Percentiles rank a stretch among this genome's conserved stretches.
Evolutionary conservation across 2,888 invertebrate genomes (phyloP).

Genomic region (Pyrrhosoma nymphula): DNA sequence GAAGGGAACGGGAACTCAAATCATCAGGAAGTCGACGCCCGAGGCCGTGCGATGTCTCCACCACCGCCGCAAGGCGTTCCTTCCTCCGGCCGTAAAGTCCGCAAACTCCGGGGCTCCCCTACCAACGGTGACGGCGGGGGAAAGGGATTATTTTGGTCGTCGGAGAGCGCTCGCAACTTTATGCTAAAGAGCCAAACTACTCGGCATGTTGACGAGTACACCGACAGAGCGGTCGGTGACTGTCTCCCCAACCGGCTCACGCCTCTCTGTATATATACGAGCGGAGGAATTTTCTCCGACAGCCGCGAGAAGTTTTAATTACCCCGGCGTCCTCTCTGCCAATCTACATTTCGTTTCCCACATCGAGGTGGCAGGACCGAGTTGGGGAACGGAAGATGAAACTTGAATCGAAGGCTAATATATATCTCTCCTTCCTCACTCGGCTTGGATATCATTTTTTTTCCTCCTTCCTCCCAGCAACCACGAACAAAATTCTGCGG

Average conservation of each 20-base stretch:
- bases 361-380: neutral
- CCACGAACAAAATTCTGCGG: neutral
- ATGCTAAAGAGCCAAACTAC: neutral
- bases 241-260: neutral
- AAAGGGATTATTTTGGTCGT: neutral
- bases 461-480: too few species aligned
- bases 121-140: neutral
- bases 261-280: neutral
- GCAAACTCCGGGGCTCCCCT: neutral
- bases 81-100: neutral
- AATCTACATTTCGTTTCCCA: neutral
- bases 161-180: conserved; percentile 16
- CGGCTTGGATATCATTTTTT: neutral
- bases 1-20: neutral
- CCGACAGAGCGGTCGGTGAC: too few species aligned
- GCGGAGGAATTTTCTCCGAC: neutral
- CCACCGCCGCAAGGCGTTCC: neutral
- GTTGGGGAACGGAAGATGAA: neutral
- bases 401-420: neutral
- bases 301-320: neutral
- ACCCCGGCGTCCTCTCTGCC: neutral
- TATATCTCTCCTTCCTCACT: neutral
- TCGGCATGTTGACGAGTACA: conserved; percentile 4
- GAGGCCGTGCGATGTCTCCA: neutral
- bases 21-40: neutral